A percentile compares a stretch with the other conserved stretches of the same genome.
Evolutionary conservation across 2,888 invertebrate species (phyloP).

Genomic region (Caenorhabditis sp.): DNA sequence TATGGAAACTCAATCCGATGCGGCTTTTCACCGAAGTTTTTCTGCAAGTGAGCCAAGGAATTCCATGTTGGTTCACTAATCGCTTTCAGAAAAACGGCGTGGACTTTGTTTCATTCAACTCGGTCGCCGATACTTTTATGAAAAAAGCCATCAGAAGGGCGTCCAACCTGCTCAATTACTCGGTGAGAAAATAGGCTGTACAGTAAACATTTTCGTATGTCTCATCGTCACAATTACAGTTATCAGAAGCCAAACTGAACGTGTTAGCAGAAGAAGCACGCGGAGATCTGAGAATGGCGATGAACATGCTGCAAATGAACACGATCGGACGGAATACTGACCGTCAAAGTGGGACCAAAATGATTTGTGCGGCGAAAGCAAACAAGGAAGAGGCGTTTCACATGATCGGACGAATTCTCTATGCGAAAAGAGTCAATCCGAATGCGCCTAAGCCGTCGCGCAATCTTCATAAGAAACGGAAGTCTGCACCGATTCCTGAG

Average conservation of each 20-base stretch:
- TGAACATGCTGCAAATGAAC: constrained; percentile 54
- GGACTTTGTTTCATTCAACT: constrained; percentile 28
- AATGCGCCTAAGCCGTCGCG: constrained; percentile 1
- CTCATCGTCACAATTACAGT: neutral
- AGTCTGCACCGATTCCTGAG: constrained; percentile 2
- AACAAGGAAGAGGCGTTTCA: constrained; percentile 52
- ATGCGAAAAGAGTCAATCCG: constrained; percentile 48
- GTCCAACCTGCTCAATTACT: constrained; percentile 6
- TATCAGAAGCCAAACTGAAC: constrained; percentile 17
- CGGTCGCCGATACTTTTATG: constrained; percentile 41
- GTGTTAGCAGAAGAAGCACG: constrained; percentile 19
- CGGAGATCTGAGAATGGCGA: constrained; percentile 42
- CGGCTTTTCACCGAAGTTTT: constrained; percentile 17
- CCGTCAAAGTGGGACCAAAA: constrained; percentile 5
- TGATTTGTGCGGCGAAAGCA: constrained; percentile 25
- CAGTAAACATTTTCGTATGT: too few species aligned
- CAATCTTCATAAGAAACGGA: neutral
- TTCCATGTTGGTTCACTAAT: too few species aligned
- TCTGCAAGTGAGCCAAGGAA: neutral
- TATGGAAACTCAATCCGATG: constrained; percentile 43
- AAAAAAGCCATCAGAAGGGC: constrained; percentile 39
- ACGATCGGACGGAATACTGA: constrained; percentile 1
- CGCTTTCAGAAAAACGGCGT: constrained; percentile 33
- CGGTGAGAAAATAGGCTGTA: neutral
- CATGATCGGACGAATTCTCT: constrained; percentile 51